Evolutionary conservation across 2,888 invertebrate genomes (phyloP), one percentile per base, ranked within the genome.

Genomic region (Calliopum simillimum): DNA sequence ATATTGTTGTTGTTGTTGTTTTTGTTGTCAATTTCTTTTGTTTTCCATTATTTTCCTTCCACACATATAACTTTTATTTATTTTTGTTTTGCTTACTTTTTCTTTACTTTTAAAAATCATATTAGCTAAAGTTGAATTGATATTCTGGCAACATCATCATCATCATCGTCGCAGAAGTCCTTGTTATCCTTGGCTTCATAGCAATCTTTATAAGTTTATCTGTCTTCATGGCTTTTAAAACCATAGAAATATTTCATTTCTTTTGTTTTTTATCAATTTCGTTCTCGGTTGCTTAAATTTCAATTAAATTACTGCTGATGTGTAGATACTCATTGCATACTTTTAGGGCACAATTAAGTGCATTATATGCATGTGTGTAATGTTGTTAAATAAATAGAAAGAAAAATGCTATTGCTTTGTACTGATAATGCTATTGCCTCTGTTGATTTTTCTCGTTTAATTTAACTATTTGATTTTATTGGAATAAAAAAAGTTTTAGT

Each of bases 101-200:
- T 33, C 8, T 33, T 19, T 8, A 12, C 33, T 16, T 6, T 33
- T 14, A 33, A 41, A 25, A 59, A 59, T 59, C 43, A 25, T 19
- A 59, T 59, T 59, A 59, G 33, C 59, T 59, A 11, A 19, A 59
- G 59, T 41, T 59, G 41, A 59, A 59, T 16, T 59, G 59, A 59
- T 59, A 59, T 41, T 13, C 11, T 13, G 23, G 21, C 49, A 49
- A 33, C 56, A 56, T 33, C 56, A 21, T 56, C 14, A 56, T 56
- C 13, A n/a, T 25, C 33, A 33, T 33, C 33, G 8, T 33, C 8
- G 8, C 33, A 1, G 8, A 33, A 33, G 33, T 33, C 33, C 1
- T 33, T 33, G 33, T 33, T 33, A 33, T 33, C 33, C 8, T 6
- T 8, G 8, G 8, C 33, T 33, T 33, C 8, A 33, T 33, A 33